Evolutionary conservation across 2,797 vertebrate genomes (phyloP), one percentile per base, ranked within the genome.

Genomic region (Rhinogobio ventralis): DNA sequence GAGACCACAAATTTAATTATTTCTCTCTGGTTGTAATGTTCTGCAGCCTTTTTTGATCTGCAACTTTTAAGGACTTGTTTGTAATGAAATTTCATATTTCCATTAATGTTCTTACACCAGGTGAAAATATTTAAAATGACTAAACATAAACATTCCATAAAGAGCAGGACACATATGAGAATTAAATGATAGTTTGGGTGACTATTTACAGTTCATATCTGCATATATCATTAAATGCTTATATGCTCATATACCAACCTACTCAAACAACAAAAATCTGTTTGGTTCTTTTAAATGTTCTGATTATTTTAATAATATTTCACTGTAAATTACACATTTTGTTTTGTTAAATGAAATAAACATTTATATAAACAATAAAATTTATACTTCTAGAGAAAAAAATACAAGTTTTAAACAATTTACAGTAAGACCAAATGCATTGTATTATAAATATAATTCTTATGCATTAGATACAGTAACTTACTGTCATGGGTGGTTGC

Each of bases 21-120:
- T 28, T 51, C 23, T 55, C 15, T 57, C n/a, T 42, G 49, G 33
- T 71, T 81, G 49, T 73, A 25, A 69, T n/a, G n/a, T 79, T 79
- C 19, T 36, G 19, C 46, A 36, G 60, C 11, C 20, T 79, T 79
- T 79, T 9, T n/a, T n/a, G n/a, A n/a, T n/a, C n/a, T n/a, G n/a
- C n/a, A 30, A 53, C 62, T n/a, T 49, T 46, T 11, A 13, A 11
- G 7, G n/a, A 64, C 33, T 42, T 20, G 66, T 25, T 17, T 39
- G 4, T 20, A 68, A 7, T n/a, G 57, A 64, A 23, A 46, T 64
- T 11, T 64, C n/a, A 67, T 6, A 51, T 30, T 33, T 49, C 60
- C 60, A 79, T 28, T 1, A 62, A 20, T 33, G 7, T 77, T 62
- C 55, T 3, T 25, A 77, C 45, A 74, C 25, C 46, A 36, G 49